Evolutionary conservation across 2,888 invertebrate genomes (phyloP), one percentile per base, ranked within the genome.

Genomic region (Merodon equestris): DNA sequence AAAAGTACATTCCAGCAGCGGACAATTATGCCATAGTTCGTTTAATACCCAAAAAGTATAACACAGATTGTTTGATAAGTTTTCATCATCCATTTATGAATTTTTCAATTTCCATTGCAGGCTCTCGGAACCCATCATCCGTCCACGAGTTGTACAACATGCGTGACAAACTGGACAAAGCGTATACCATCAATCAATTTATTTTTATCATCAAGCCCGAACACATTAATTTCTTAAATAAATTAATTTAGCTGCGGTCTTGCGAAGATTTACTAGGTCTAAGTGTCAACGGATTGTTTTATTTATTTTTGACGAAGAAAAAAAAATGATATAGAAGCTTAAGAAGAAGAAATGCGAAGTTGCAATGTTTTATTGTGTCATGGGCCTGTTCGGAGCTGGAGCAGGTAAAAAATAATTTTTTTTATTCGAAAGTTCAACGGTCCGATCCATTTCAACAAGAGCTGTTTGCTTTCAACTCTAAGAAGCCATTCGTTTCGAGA

Each of bases 131-230:
- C 13, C 66, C 82, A 19, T 18, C 45, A 13, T 54, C 58, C 19
- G 54, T 82, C 13, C 81, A 83, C 34, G 81, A 82, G 5, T 66
- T 84, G 18, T 83, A 83, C 79, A 63, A 82, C 18, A 81, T 83
- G 74, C 82, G 83, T 17, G 77, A 81, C 45, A 81, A 83, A 38
- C 70, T 84, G 9, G 79, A 82, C 12, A 83, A 82, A 34, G 83
- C 83, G 1, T 84, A 82, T 34, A 84, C 83, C 12, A 82, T 85
- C 18, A 85, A 85, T 79, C 85, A 85, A 57, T 85, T 85, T 66
- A 82, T 85, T 53, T 84, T 85, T 71, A 83, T 85, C 44, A 83
- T 85, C 47, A 84, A 83, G 51, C 85, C 84, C 13, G 83, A 83
- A 34, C 83, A 82, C 70, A 83, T 85, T 4, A 84, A 84, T 70